These are phyloP conservation scores for Clavelina lepadiformis DNA, from an alignment of 23 tunicate genomes.

Conservation along the genomic window DNA sequence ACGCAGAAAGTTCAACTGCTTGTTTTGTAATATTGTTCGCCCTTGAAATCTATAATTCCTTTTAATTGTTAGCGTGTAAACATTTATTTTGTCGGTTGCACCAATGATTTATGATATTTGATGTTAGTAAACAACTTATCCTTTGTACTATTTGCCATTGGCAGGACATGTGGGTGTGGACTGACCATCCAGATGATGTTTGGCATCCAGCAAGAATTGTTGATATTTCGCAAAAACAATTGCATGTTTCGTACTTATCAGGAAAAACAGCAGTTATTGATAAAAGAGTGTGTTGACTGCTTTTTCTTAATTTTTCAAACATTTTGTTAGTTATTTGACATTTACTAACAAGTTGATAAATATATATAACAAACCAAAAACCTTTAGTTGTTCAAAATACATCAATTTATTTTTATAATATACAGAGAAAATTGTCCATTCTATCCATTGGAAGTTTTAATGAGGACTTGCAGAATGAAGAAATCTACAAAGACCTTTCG, in stretches of 20 bases:
- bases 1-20: no score
- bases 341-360: neutral
- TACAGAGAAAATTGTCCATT: slow-evolving; percentile 1
- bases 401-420: neutral
- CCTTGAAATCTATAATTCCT: no score
- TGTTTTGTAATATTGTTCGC: no score
- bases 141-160: no score
- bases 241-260: neutral
- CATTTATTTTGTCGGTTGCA: no score
- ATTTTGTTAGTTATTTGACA: neutral
- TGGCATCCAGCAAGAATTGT: slow-evolving; percentile 61
- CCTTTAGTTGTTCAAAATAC: neutral
- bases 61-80: no score
- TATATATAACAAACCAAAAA: neutral
- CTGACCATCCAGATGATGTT: slow-evolving; percentile 45
- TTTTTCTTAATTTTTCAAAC: neutral
- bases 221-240: slow-evolving; percentile 16
- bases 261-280: neutral
- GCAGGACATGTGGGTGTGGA: slow-evolving; percentile 64
- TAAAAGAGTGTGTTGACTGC: neutral
- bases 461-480: slow-evolving; percentile 25
- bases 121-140: no score
- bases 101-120: no score
- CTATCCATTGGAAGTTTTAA: slow-evolving; percentile 25
- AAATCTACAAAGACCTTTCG: slow-evolving; percentile 30